Evolutionary conservation across 2,113 vertebrate species (phyloP).

Genomic region (Grus americana): DNA sequence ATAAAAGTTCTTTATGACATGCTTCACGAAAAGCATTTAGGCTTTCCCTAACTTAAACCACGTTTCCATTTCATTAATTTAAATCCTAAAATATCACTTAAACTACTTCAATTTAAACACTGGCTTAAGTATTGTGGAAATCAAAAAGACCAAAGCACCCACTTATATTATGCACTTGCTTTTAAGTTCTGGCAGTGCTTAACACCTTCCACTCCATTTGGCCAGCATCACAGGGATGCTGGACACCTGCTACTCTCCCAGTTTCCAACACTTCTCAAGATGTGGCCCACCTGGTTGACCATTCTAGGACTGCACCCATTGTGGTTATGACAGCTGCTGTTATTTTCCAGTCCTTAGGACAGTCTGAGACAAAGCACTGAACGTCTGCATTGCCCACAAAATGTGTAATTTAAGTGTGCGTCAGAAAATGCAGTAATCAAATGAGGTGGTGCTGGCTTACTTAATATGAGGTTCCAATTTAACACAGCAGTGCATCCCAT

Average conservation of each 20-base stretch:
- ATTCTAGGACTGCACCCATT: neutral
- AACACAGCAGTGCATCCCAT: neutral
- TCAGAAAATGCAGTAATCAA: neutral
- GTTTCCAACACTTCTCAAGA: neutral
- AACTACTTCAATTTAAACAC: neutral
- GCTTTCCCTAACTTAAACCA: neutral
- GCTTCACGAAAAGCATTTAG: neutral
- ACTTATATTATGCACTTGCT: neutral
- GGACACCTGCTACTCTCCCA: neutral
- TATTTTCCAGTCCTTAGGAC: neutral
- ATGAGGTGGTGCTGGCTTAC: neutral
- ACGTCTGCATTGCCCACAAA: neutral
- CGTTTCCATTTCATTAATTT: neutral
- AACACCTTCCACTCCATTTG: neutral
- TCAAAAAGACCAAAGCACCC: neutral
- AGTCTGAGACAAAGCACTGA: neutral
- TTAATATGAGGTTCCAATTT: neutral
- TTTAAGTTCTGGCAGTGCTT: neutral
- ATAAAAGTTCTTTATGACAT: neutral
- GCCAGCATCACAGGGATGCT: neutral
- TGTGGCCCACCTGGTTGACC: neutral
- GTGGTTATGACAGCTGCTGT: neutral
- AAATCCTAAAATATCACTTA: neutral
- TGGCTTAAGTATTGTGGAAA: neutral
- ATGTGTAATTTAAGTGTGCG: neutral